Conservation (phyloP, 2,888 invertebrate species). For the Ectobius pallidus region DNA sequence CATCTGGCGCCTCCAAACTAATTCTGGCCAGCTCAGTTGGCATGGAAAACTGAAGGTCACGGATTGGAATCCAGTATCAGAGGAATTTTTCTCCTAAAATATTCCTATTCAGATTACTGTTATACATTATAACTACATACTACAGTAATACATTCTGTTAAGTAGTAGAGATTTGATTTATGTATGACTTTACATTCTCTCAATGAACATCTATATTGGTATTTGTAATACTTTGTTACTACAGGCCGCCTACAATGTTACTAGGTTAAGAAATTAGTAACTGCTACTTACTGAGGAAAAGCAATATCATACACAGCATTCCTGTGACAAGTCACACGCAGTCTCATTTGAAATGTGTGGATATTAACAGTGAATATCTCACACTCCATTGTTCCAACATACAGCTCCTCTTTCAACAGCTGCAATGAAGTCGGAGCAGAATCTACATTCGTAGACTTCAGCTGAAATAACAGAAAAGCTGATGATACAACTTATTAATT, state of each 20-base stretch:
- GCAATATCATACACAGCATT: constrained; percentile 78
- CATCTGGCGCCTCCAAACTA: too few relatives aligned
- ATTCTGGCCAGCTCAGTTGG: too few relatives aligned
- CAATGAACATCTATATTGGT: background rate
- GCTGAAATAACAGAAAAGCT: constrained; percentile 54
- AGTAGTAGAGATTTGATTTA: too few relatives aligned
- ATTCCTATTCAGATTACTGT: too few relatives aligned
- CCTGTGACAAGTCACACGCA: constrained; percentile 83
- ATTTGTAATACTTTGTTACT: background rate
- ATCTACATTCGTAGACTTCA: constrained; percentile 63
- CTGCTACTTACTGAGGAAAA: constrained; percentile 75
- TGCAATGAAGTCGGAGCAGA: constrained; percentile 78
- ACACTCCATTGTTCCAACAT: constrained; percentile 77
- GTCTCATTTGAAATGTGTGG: constrained; percentile 67
- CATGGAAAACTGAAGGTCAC: too few relatives aligned
- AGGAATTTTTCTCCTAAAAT: too few relatives aligned
- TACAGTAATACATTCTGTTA: too few relatives aligned
- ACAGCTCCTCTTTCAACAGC: constrained; percentile 64
- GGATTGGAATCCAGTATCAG: too few relatives aligned
- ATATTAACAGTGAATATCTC: constrained; percentile 82
- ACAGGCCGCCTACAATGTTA: too few relatives aligned
- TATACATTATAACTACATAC: too few relatives aligned
- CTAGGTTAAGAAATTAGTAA: too few relatives aligned
- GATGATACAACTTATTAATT: too few relatives aligned
- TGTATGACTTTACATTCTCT: background rate